These are phyloP conservation scores for Monoplex corrugatus DNA, from an alignment of 2,888 invertebrate species.

Conservation along the genomic window DNA sequence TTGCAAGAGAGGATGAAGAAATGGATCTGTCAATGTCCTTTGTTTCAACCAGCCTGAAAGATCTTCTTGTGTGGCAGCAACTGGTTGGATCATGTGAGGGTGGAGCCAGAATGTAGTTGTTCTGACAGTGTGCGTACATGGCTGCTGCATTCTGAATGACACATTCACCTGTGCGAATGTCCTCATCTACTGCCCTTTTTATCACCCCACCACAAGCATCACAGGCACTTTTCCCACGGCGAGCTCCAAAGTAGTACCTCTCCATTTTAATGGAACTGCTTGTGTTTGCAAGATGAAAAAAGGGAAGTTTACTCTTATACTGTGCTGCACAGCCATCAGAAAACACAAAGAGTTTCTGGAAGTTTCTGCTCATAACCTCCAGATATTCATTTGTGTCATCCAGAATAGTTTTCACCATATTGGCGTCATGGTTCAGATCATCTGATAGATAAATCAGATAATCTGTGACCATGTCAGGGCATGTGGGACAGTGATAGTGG, in stretches of 20 bases:
- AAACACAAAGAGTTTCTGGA: slow-evolving; percentile 15
- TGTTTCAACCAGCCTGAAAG: slow-evolving; percentile 28
- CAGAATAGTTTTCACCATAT: too few relatives aligned
- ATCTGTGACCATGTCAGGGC: too few relatives aligned
- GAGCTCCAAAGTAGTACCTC: slow-evolving; percentile 35
- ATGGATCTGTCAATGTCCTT: slow-evolving; percentile 4
- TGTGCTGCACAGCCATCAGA: slow-evolving; percentile 40
- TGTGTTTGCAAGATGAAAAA: slow-evolving; percentile 22
- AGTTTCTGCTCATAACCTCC: too few relatives aligned
- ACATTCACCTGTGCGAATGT: background rate
- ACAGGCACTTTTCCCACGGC: slow-evolving; percentile 41
- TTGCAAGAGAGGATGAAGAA: slow-evolving; percentile 20
- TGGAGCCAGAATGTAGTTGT: background rate
- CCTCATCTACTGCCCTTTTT: slow-evolving; percentile 25
- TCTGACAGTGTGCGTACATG: background rate
- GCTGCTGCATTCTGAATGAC: slow-evolving; percentile 29
- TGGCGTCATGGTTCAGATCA: too few relatives aligned
- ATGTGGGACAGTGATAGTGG: too few relatives aligned
- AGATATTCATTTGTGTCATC: too few relatives aligned
- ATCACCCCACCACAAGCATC: slow-evolving; percentile 45
- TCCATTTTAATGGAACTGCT: background rate
- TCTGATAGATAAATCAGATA: too few relatives aligned
- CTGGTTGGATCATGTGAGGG: background rate
- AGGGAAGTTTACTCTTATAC: slow-evolving; percentile 28
- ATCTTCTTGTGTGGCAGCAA: slow-evolving; percentile 12